phyloP scores from a whole-genome alignment of 2,888 invertebrate genomes.

The Amorpha juglandis region DNA sequence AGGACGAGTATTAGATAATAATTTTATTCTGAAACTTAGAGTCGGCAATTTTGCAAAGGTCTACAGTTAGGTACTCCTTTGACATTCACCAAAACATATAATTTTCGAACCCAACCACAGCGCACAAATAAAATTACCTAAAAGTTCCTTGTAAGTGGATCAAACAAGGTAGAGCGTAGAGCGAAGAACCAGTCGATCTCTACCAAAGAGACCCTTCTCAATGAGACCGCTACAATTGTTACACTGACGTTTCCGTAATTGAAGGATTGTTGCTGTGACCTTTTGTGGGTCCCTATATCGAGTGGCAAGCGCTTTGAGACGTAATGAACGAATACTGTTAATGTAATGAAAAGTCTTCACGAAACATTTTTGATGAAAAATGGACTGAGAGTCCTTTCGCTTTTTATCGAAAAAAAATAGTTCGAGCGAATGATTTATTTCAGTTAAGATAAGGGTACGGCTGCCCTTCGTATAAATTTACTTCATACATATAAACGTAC shows the following conservation, averaged over 20 bases:
- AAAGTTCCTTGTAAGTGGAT: conserved; percentile 34
- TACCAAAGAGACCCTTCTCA: conserved; percentile 45
- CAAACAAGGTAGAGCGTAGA: conserved; percentile 32
- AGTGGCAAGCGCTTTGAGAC: conserved; percentile 36
- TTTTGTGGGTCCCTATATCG: conserved; percentile 40
- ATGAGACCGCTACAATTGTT: conserved; percentile 47
- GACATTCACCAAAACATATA: conserved; percentile 30
- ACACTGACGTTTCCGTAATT: conserved; percentile 55
- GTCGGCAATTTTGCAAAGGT: too few species aligned
- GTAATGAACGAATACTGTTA: conserved; percentile 32
- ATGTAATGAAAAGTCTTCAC: conserved; percentile 16
- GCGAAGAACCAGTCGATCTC: conserved; percentile 1
- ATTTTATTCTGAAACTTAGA: too few species aligned
- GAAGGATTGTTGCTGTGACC: conserved; percentile 46
- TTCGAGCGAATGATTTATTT: neutral
- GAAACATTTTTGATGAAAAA: conserved; percentile 12
- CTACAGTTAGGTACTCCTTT: too few species aligned
- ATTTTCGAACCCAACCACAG: neutral
- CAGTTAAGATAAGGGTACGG: neutral
- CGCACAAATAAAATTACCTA: conserved; percentile 7
- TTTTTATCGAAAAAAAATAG: conserved; percentile 3
- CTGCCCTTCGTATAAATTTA: neutral
- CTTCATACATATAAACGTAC: too few species aligned
- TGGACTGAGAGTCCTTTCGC: neutral
- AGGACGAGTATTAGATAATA: too few species aligned